Base-by-base conservation (phyloP, 2,797 vertebrate genomes). In the Alcedo atthis region DNA sequence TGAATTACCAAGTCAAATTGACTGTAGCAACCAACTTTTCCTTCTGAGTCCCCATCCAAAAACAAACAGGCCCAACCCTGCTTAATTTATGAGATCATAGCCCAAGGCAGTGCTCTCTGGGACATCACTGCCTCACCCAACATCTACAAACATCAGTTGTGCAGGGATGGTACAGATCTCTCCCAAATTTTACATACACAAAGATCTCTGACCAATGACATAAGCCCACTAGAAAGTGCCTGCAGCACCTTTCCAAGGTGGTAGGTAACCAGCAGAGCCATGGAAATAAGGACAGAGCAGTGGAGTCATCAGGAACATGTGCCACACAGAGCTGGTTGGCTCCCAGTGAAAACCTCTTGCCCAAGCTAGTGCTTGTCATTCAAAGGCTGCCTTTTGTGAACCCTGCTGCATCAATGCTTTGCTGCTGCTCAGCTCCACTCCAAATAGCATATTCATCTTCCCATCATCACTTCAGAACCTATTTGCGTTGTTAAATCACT, bases 151-250 rank as follows among this genome's bases (percentile, higher is more conserved):
- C 71, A 95, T 42, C 63, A 82, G 81, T 91, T 66, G 92, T 80
- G 84, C 57, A 94, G 15, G 77, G 62, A 93, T 87, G 74, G 94
- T 33, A 79, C 4, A 2, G 62, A 85, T 88, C 70, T 93, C 94
- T 83, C 87, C 74, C 78, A 74, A 15, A 81, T 93, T 94, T 94
- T 92, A 93, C 91, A 93, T 81, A 84, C 43, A 78, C 80, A 62
- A 73, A 91, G 87, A 75, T 95, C 93, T 95, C 87, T 95, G 82
- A 85, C 79, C 90, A 96, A 95, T 96, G 94, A 85, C 83, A 89
- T 49, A 89, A 93, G 26, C 84, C 75, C 87, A 90, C 77, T 81
- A 81, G 80, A 93, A 84, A 94, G 35, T 51, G 90, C 92, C 94
- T 90, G 19, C 45, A 95, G 93, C 78, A 77, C 18, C 74, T 92